Evolutionary conservation across 2,797 vertebrate genomes (phyloP), one percentile per base, ranked within the genome.

Genomic region (Coregonus suidteri): DNA sequence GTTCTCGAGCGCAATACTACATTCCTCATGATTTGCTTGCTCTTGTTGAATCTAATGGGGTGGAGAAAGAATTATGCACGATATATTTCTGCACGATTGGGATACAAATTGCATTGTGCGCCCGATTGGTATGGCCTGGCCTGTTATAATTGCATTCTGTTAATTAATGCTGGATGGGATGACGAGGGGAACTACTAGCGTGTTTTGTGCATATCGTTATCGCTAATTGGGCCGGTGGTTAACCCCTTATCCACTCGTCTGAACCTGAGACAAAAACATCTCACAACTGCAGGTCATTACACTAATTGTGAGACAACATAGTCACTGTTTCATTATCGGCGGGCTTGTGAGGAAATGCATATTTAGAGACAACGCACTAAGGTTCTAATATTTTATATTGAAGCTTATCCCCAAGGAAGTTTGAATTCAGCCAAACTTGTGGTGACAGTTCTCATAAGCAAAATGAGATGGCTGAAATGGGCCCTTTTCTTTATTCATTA

Each of bases 61-160:
- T 68, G 25, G 25, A 25, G 73, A 72, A 77, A 70, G 77, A 86
- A 81, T 87, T 87, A 87, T 71, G 81, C 89, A 86, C 83, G 88
- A 87, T 86, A 25, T 25, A 88, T 91, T 89, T 85, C 81, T 47
- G 41, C 85, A 82, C 91, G 88, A 92, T 90, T 93, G 85, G 86
- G 89, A 93, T 93, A 90, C 88, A 92, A 92, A 94, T 92, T 92
- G 85, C 86, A 83, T 88, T 79, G 84, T 75, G 41, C 11, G 88
- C 87, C 82, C 87, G 87, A 91, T 89, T 87, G 90, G 86, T 84
- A 83, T 79, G 90, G 86, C 89, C 85, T 77, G 87, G 85, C 84
- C 87, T 78, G 83, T 92, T 93, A 93, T 92, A 94, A 94, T 89
- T 92, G 90, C 87, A 84, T 91, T 91, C 85, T 86, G 91, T 91